Evolutionary conservation across 1,140 invertebrate species (phyloP).

Genomic region (Drosophila nigrodunni): DNA sequence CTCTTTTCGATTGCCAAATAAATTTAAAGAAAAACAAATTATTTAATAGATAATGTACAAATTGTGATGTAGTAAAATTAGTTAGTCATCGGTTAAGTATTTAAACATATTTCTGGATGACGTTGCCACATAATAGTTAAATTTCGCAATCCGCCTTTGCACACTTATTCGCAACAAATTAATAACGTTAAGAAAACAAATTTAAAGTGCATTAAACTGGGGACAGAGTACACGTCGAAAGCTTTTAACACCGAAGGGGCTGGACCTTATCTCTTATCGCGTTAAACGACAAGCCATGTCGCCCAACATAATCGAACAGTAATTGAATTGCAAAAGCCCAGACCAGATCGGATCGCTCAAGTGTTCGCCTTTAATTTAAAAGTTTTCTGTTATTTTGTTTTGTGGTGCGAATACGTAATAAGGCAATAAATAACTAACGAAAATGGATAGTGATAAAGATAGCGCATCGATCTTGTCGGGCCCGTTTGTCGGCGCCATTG

Average conservation of each 20-base stretch:
- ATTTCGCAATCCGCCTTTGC: conserved; percentile 14
- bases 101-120: conserved; percentile 1
- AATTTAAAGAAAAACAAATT: neutral
- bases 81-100: neutral
- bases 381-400: too few species aligned
- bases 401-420: conserved; percentile 30
- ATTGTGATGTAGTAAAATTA: neutral
- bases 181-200: conserved; percentile 55
- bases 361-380: neutral
- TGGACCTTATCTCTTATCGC: conserved; percentile 73
- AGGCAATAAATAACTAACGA: conserved; percentile 14
- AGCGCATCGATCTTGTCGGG: conserved; percentile 78
- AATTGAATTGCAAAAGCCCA: conserved; percentile 30
- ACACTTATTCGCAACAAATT: conserved; percentile 52
- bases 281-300: conserved; percentile 37
- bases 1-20: neutral
- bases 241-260: conserved; percentile 46
- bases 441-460: conserved; percentile 21
- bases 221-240: conserved; percentile 42
- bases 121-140: conserved; percentile 31
- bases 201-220: conserved; percentile 28
- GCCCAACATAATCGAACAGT: conserved; percentile 37
- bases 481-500: conserved; percentile 92
- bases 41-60: neutral
- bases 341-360: conserved; percentile 6